Evolutionary conservation across 2,797 vertebrate genomes (phyloP).

Genomic region (Neomorphus geoffroyi): DNA sequence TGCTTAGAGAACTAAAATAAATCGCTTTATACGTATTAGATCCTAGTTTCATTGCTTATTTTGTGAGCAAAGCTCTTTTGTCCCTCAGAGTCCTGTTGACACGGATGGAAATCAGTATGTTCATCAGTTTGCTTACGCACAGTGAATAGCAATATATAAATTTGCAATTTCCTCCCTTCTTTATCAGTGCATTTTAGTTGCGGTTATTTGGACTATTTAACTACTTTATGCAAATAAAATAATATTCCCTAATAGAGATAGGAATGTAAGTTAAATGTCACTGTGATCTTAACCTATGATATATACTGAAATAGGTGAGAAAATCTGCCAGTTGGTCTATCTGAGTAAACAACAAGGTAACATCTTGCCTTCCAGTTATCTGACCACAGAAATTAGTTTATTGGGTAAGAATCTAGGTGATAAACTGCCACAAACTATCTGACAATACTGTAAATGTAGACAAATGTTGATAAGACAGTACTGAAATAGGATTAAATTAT

Average conservation of each 20-base stretch:
- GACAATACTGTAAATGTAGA: background rate
- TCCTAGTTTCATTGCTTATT: background rate
- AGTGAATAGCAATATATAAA: background rate
- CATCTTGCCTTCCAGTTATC: background rate
- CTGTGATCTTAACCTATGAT: background rate
- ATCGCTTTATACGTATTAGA: background rate
- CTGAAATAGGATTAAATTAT: background rate
- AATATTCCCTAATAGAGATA: background rate
- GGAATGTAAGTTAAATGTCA: background rate
- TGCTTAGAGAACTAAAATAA: background rate
- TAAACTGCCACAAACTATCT: background rate
- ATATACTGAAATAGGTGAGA: background rate
- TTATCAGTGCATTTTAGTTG: background rate
- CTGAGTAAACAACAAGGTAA: background rate
- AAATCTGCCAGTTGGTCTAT: background rate
- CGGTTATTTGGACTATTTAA: background rate
- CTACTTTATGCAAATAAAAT: background rate
- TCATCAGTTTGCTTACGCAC: background rate
- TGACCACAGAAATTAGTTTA: background rate
- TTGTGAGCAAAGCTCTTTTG: background rate
- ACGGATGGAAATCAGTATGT: background rate
- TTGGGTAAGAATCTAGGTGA: background rate
- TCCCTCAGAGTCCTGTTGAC: background rate
- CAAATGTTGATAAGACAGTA: background rate
- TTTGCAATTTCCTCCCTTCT: background rate